Base-by-base conservation (phyloP, 2,888 invertebrate genomes). In the Lepidochrysops patricia region DNA sequence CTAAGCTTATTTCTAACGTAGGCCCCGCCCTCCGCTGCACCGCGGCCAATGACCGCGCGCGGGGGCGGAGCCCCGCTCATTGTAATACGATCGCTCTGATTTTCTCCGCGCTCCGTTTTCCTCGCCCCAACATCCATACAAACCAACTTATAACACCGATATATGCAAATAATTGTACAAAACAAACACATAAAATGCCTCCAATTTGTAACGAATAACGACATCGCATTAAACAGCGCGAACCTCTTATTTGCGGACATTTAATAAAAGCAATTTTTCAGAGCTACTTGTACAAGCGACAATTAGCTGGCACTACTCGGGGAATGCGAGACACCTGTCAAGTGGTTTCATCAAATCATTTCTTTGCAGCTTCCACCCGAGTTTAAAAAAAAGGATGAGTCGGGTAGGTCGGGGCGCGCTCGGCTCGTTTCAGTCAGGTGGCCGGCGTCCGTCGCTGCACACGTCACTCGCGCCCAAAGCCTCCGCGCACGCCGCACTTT, bases 321-420 rank as follows among this genome's bases (percentile, higher is more conserved):
- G 76, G 75, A 80, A 79, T 77, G 76, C 76, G 79, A 78, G 82
- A 84, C 88, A 88, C 88, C 88, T 88, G 87, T 87, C 88, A 83
- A 80, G 79, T 76, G 76, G 79, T 84, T 87, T 84, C 82, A 85
- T 87, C 86, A 88, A 89, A 89, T 88, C 87, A 86, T 88, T 85
- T 85, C 84, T 85, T 85, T 83, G 77, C 86, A 87, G 84, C 79
- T 84, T 87, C 84, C 75, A 72, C 72, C 70, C 75, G 76, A 82
- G 72, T 82, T 84, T 77, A 85, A 86, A 83, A 83, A 70, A 67
- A 77, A 77, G 75, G 78, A 76, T 72, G 73, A 79, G 77, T 88
- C 75, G 87, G 85, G 84, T 87, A 88, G 87, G 87, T 88, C 87
- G 85, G 81, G 84, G 82, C 83, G 84, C 82, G 81, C 79, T 79